A percentile compares a stretch with the other conserved stretches of the same genome.
Conservation (phyloP, 2,888 invertebrate genomes). For the Suillia variegata region DNA sequence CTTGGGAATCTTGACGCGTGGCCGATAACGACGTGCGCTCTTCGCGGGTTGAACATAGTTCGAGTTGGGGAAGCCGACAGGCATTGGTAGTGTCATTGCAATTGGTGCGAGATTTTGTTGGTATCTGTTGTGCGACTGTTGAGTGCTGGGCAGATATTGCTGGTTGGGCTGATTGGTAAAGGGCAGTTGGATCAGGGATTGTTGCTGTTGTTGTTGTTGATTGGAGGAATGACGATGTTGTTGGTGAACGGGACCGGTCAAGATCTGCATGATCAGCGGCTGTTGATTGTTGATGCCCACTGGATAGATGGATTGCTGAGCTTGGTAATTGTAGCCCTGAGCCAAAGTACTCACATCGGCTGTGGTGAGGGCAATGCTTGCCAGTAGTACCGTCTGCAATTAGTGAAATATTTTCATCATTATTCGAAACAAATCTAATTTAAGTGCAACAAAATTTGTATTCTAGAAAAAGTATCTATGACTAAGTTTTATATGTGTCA, state of each 20-base stretch:
- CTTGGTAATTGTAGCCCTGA: conserved; percentile 42
- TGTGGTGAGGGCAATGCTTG: conserved; percentile 30
- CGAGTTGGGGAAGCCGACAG: conserved; percentile 37
- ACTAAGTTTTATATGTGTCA: too few species aligned
- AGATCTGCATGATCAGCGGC: conserved; percentile 28
- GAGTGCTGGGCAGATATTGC: conserved; percentile 39
- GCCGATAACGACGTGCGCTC: conserved; percentile 41
- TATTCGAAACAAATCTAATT: too few species aligned
- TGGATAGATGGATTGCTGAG: conserved; percentile 30
- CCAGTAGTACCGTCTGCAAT: conserved; percentile 45
- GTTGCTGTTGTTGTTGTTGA: conserved; percentile 26
- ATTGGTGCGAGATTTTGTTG: conserved; percentile 16
- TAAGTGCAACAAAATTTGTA: too few species aligned
- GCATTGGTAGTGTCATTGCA: conserved; percentile 39
- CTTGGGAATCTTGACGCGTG: conserved; percentile 45
- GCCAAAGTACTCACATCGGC: conserved; percentile 43
- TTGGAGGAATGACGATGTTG: conserved; percentile 28
- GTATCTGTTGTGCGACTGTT: conserved; percentile 31
- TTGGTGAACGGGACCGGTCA: conserved; percentile 22
- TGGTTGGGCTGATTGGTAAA: conserved; percentile 26
- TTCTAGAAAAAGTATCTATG: too few species aligned
- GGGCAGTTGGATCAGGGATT: conserved; percentile 33
- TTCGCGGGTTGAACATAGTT: conserved; percentile 42
- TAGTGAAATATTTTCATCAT: background rate
- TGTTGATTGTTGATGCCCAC: conserved; percentile 42